Conservation (phyloP, 2,888 invertebrate species). For the Tridacna gigas region DNA sequence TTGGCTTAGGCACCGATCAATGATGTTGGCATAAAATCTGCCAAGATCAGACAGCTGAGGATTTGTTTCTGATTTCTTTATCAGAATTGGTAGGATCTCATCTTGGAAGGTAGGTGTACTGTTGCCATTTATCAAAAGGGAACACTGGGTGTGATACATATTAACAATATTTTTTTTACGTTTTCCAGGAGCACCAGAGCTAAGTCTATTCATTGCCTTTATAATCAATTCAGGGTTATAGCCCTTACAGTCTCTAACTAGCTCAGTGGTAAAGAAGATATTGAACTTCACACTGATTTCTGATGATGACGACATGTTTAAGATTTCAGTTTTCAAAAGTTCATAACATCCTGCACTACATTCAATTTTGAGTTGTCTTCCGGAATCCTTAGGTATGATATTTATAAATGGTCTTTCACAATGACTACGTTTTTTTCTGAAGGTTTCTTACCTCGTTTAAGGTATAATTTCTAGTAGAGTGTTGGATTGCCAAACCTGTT, state of each 20-base stretch:
- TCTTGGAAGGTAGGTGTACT: too few relatives aligned
- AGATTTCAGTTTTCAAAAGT: not conserved
- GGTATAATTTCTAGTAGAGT: not conserved
- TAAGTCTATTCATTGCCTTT: not conserved
- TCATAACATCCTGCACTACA: too few relatives aligned
- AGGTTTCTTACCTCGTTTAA: not conserved
- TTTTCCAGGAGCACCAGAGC: not conserved
- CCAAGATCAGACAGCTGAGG: not conserved
- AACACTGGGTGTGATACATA: too few relatives aligned
- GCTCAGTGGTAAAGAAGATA: not conserved
- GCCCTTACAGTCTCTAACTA: not conserved
- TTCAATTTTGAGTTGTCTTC: not conserved
- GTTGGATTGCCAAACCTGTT: too few relatives aligned
- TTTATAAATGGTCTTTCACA: slow-evolving; percentile 6
- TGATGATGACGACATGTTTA: not conserved
- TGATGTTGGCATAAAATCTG: not conserved
- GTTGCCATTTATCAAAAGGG: slow-evolving; percentile 2
- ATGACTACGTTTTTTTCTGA: not conserved
- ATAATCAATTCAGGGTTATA: slow-evolving; percentile 4
- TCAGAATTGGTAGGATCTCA: not conserved
- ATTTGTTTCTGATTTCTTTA: not conserved
- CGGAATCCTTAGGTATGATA: not conserved
- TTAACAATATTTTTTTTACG: not conserved
- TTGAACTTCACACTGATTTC: not conserved
- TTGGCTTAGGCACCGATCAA: not conserved